Evolutionary conservation across 2,888 invertebrate genomes (phyloP).

Genomic region (Agonopterix arenella): DNA sequence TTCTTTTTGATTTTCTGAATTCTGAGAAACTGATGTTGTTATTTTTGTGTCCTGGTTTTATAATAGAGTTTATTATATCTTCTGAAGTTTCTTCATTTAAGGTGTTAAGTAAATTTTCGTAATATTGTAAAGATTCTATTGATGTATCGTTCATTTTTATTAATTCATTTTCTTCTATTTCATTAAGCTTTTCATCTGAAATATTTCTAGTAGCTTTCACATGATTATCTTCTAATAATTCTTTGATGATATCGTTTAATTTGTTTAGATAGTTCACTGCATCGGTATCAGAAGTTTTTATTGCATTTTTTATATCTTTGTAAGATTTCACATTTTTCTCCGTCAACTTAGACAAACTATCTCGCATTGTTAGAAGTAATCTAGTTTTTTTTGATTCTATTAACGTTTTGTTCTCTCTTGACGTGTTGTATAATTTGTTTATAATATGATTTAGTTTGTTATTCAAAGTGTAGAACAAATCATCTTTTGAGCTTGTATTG

Average conservation of each 20-base stretch:
- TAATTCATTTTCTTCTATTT: too few relatives aligned
- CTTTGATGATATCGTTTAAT: slow-evolving; percentile 15
- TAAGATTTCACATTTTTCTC: slow-evolving; percentile 13
- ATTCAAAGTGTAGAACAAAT: slow-evolving; percentile 20
- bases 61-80: too few relatives aligned
- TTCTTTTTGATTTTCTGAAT: too few relatives aligned
- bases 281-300: slow-evolving; percentile 15
- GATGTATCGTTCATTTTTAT: too few relatives aligned
- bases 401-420: slow-evolving; percentile 22
- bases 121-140: too few relatives aligned
- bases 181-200: too few relatives aligned
- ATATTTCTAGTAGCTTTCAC: too few relatives aligned
- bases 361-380: slow-evolving; percentile 25
- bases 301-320: slow-evolving; percentile 17
- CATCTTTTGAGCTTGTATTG: slow-evolving; percentile 1
- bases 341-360: slow-evolving; percentile 23
- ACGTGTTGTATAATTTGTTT: slow-evolving; percentile 26
- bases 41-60: too few relatives aligned
- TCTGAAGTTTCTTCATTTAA: too few relatives aligned
- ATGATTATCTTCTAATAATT: slow-evolving; percentile 2
- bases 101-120: too few relatives aligned
- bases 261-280: slow-evolving; percentile 5
- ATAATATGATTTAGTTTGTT: slow-evolving; percentile 20
- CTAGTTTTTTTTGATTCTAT: slow-evolving; percentile 15
- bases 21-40: too few relatives aligned